Evolutionary conservation across 2,888 invertebrate genomes (phyloP).

Genomic region (Dinocampus coccinellae): DNA sequence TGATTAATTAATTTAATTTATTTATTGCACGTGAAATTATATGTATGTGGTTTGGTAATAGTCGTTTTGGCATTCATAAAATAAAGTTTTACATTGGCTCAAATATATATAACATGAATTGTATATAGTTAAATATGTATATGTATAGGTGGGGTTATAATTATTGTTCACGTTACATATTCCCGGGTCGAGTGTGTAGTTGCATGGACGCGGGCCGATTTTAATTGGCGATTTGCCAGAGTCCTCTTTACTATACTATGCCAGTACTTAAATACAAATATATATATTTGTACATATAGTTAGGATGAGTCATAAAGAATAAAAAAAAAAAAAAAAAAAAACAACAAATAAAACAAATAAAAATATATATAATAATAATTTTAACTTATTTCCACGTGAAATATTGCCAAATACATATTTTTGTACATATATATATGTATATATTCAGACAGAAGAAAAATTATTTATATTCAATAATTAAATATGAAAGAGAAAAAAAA

Average conservation of each 20-base stretch:
- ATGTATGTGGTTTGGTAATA: neutral
- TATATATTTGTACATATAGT: neutral
- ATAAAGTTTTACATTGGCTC: slow-evolving; percentile 15
- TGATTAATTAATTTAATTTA: neutral
- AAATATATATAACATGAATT: neutral
- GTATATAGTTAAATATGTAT: neutral
- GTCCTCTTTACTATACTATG: slow-evolving; percentile 42
- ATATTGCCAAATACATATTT: no score
- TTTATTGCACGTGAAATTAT: neutral
- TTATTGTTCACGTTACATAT: slow-evolving; percentile 46
- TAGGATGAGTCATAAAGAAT: slow-evolving; percentile 18
- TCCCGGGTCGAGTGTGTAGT: slow-evolving; percentile 27
- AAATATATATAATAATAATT: no score
- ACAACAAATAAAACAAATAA: no score
- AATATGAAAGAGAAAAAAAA: no score
- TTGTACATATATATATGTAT: no score
- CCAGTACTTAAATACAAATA: slow-evolving; percentile 7
- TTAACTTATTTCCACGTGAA: no score
- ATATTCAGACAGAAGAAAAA: no score
- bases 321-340: no score
- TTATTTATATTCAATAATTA: neutral
- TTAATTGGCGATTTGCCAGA: slow-evolving; percentile 58
- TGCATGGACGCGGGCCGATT: slow-evolving; percentile 45
- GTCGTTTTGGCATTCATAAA: neutral
- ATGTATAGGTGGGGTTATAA: slow-evolving; percentile 31